phyloP scores from a whole-genome alignment of 2,888 invertebrate genomes.

The Tethea ocularis region DNA sequence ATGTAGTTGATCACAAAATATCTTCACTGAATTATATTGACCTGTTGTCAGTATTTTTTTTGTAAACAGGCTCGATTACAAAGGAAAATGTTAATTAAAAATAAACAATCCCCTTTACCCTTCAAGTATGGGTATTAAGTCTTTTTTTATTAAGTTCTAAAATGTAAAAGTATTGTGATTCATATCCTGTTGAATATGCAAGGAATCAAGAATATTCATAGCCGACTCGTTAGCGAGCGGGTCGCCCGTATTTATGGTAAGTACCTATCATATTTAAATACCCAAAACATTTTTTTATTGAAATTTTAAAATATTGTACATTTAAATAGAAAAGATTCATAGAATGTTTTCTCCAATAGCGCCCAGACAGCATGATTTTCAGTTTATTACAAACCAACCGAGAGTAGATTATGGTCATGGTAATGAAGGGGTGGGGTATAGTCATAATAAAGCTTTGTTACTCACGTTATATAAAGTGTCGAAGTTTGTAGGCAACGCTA shows the following conservation, averaged over 20 bases:
- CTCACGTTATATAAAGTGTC: too few species aligned
- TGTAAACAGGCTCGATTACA: slow-evolving; percentile 1
- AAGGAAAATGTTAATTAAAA: slow-evolving; percentile 7
- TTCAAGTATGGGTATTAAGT: slow-evolving; percentile 20
- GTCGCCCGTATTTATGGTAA: slow-evolving; percentile 63
- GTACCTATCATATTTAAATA: slow-evolving; percentile 42
- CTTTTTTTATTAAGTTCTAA: slow-evolving; percentile 59
- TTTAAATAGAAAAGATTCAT: too few species aligned
- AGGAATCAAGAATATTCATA: slow-evolving; percentile 70
- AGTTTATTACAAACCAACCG: too few species aligned
- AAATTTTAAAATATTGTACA: background rate
- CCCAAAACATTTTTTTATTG: slow-evolving; percentile 21
- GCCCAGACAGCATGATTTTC: too few species aligned
- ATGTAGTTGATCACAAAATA: background rate
- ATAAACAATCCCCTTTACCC: slow-evolving; percentile 19
- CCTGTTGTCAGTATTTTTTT: background rate
- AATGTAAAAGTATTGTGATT: slow-evolving; percentile 73
- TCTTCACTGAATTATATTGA: background rate
- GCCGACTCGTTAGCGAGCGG: slow-evolving; percentile 69
- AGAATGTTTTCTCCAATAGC: too few species aligned
- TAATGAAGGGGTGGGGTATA: too few species aligned
- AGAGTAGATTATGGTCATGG: too few species aligned
- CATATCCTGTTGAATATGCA: slow-evolving; percentile 76
- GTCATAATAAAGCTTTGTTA: too few species aligned
- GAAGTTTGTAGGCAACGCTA: too few species aligned